A percentile compares a stretch with the other conserved stretches of the same genome.
Evolutionary conservation across 2,113 vertebrate species (phyloP).

Genomic region (Perccottus glenii): DNA sequence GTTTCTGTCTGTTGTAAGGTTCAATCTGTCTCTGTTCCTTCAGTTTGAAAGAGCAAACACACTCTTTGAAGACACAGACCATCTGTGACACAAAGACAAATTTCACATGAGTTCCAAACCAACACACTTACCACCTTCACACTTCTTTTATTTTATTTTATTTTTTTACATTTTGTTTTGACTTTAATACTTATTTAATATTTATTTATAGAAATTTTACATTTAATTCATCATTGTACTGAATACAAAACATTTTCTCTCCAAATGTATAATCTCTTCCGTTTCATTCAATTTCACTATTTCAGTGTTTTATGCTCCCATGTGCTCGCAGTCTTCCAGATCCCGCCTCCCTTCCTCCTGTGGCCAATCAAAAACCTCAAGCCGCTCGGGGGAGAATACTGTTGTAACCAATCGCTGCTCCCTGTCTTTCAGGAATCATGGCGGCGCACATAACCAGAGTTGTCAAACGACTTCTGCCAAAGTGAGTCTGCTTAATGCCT

Average conservation of each 20-base stretch:
- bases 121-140: no score
- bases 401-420: conserved; percentile 60
- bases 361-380: conserved; percentile 58
- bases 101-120: not conserved
- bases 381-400: not conserved
- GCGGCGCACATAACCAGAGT: conserved; percentile 65
- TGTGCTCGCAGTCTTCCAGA: not conserved
- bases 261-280: no score
- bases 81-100: conserved; percentile 28
- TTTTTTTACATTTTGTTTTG: no score
- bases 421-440: conserved; percentile 65
- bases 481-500: conserved; percentile 76
- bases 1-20: conserved; percentile 34
- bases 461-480: conserved; percentile 42
- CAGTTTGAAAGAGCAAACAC: conserved; percentile 28
- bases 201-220: not conserved
- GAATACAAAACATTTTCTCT: no score
- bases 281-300: no score
- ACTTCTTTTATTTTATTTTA: no score
- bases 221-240: no score
- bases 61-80: conserved; percentile 42
- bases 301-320: conserved; percentile 37
- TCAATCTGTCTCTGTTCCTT: conserved; percentile 34
- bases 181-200: not conserved
- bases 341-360: conserved; percentile 1